Percentiles rank a stretch among this genome's conserved stretches.
Conservation (phyloP, 2,797 vertebrate genomes). For the Steatocranus sp. region DNA sequence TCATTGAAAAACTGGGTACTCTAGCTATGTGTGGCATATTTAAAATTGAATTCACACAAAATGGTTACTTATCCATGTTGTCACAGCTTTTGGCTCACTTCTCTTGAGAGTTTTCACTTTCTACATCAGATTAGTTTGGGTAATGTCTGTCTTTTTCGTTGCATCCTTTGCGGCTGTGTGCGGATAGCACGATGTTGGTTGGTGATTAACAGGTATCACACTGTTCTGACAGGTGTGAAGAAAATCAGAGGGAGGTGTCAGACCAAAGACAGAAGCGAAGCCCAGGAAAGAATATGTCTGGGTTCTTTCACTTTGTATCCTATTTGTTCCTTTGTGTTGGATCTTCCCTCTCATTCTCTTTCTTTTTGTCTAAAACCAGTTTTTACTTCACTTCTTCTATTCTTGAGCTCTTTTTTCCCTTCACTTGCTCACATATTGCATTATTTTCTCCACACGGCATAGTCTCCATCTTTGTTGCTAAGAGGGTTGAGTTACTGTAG, state of each 20-base stretch:
- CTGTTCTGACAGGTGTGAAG: constrained; percentile 38
- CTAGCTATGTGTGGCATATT: background rate
- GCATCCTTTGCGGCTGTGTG: background rate
- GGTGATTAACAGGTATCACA: constrained; percentile 31
- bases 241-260: constrained; percentile 13
- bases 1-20: background rate
- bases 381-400: background rate
- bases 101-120: background rate
- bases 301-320: background rate
- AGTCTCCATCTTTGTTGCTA: background rate
- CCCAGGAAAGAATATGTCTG: background rate
- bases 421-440: background rate
- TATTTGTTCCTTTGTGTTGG: background rate
- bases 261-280: background rate
- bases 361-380: background rate
- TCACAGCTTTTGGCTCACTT: background rate
- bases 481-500: background rate
- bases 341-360: background rate
- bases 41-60: background rate
- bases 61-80: background rate
- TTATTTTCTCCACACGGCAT: background rate
- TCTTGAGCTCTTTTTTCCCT: background rate
- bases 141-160: background rate
- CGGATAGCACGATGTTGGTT: background rate
- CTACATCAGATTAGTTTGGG: background rate